Base-by-base conservation (phyloP, 1,140 invertebrate genomes). In the Theocolax elegans region DNA sequence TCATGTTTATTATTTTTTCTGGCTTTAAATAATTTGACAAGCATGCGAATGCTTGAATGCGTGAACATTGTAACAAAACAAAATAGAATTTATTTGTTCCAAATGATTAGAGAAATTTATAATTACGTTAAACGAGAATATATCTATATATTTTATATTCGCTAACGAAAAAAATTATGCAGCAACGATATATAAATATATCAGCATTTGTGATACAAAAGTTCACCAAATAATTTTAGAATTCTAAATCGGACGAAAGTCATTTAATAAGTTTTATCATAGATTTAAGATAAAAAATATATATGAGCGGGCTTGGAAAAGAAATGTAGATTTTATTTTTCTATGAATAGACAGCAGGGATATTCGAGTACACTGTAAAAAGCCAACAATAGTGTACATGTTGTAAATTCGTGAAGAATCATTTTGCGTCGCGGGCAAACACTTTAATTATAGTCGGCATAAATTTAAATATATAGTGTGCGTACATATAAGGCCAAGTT, bases 271-370 rank as follows among this genome's bases (percentile, higher is more conserved):
- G 60, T 71, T 75, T 71, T 73, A 73, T 69, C 62, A 29, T 73
- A 73, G 49, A 23, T 42, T 19, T 72, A 72, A 68, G 60, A 59
- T 29, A 54, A 69, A 67, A 17, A 60, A 35, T 42, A 48, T 58
- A 35, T 19, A 56, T 62, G 29, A 53, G 46, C 3, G 49, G 38
- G 46, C 31, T 10, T 71, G 49, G 64, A 3, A 35, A 35, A 60
- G 58, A 71, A 53, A 35, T 58, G 63, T 67, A 72, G 59, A 71
- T 73, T 71, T 76, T 75, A 76, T 76, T 76, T 76, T 76, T 76
- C 53, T 76, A 76, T 71, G 54, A 73, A 58, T 51, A 67, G 69
- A 64, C 67, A 19, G 35, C 56, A 67, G 64, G 63, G 46, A 23
- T 60, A 51, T 60, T 53, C 59, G 67, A 59, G 40, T 62, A 63